A percentile compares a stretch with the other conserved stretches of the same genome.
These are phyloP conservation scores for Ptychobarbus kaznakovi DNA, from an alignment of 2,797 vertebrate genomes.

Conservation along the genomic window DNA sequence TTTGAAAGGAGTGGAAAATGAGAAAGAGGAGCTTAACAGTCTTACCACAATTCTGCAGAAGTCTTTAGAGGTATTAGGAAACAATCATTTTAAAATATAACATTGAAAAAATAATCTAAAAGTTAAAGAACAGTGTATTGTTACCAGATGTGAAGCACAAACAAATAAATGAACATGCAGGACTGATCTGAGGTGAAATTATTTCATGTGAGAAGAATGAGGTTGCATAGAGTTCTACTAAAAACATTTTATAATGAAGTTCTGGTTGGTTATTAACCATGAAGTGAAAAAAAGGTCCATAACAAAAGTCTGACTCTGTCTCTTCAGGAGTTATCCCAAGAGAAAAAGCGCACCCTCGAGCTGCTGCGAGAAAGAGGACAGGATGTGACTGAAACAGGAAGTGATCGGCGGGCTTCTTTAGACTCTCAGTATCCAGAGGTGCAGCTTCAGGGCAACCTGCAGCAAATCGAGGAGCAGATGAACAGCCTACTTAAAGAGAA, in stretches of 20 bases:
- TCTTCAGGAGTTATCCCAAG: slow-evolving; percentile 88
- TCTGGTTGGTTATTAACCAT: background rate
- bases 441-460: slow-evolving; percentile 84
- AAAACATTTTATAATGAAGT: background rate
- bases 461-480: slow-evolving; percentile 93
- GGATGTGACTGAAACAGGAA: background rate
- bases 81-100: background rate
- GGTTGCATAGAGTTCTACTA: background rate
- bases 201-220: background rate
- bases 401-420: slow-evolving; percentile 21
- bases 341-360: slow-evolving; percentile 90
- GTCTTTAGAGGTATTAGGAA: slow-evolving; percentile 85
- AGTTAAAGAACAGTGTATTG: background rate
- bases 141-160: background rate
- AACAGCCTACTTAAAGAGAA: slow-evolving; percentile 89
- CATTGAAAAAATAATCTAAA: background rate
- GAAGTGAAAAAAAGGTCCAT: background rate
- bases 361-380: slow-evolving; percentile 71
- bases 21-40: slow-evolving; percentile 87
- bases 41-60: slow-evolving; percentile 87
- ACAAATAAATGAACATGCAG: background rate
- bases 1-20: slow-evolving; percentile 89
- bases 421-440: slow-evolving; percentile 65
- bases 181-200: background rate
- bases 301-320: background rate